These are phyloP conservation scores for Eupelmus urozonus DNA, from an alignment of 2,888 invertebrate species.

Conservation along the genomic window DNA sequence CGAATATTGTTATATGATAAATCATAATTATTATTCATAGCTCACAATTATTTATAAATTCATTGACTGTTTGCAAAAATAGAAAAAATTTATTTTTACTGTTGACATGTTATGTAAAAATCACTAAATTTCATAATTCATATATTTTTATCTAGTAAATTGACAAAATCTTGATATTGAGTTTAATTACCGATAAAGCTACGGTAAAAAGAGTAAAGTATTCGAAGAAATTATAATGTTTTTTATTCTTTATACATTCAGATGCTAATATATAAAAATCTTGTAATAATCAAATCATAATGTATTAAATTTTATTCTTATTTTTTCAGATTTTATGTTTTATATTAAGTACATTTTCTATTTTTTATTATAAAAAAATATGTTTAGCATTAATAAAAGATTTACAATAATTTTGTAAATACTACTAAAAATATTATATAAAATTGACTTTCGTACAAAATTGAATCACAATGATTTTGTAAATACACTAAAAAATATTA, in stretches of 20 bases:
- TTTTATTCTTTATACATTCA: slow-evolving; percentile 4
- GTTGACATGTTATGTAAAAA: slow-evolving; percentile 8
- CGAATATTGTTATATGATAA: slow-evolving; percentile 17
- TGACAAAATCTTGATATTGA: not conserved
- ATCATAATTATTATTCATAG: slow-evolving; percentile 1
- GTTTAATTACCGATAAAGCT: not conserved
- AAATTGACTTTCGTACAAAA: too few relatives aligned
- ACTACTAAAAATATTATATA: too few relatives aligned
- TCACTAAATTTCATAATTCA: not conserved
- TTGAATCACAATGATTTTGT: too few relatives aligned
- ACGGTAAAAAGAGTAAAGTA: slow-evolving; percentile 1
- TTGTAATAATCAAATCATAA: too few relatives aligned
- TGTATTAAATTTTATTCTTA: too few relatives aligned
- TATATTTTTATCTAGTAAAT: not conserved
- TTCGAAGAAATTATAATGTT: slow-evolving; percentile 30
- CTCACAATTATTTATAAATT: slow-evolving; percentile 1
- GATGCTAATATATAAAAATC: not conserved
- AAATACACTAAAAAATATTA: too few relatives aligned
- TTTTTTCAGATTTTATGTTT: too few relatives aligned
- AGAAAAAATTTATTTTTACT: slow-evolving; percentile 23
- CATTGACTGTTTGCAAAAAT: not conserved
- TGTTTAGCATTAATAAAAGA: too few relatives aligned
- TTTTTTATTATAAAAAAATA: too few relatives aligned
- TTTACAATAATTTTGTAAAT: too few relatives aligned
- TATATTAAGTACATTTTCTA: too few relatives aligned